Percentiles rank a stretch among this genome's conserved stretches.
phyloP scores from a whole-genome alignment of 2,888 invertebrate species.

The Litoditis marina region DNA sequence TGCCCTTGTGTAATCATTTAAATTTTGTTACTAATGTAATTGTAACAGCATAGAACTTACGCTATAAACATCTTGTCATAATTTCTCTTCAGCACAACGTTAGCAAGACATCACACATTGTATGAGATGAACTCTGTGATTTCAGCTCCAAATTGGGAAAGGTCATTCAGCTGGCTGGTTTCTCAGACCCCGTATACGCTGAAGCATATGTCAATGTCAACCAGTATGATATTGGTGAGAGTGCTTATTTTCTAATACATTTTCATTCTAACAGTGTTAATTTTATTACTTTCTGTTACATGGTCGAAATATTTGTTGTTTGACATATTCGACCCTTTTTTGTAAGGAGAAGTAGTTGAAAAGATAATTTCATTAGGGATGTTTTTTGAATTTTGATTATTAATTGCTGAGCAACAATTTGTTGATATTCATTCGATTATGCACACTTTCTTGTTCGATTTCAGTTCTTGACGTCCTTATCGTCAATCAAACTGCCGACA shows the following conservation, averaged over 20 bases:
- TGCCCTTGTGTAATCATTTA: no score
- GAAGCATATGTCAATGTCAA: slow-evolving; percentile 99
- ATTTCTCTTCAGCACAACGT: no score
- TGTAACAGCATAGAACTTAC: no score
- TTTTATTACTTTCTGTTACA: not conserved
- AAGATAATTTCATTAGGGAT: no score
- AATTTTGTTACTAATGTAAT: no score
- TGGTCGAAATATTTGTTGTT: not conserved
- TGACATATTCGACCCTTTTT: not conserved
- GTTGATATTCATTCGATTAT: not conserved
- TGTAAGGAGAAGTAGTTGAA: no score
- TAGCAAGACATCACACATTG: no score
- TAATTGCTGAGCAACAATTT: not conserved
- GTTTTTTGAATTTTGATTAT: no score
- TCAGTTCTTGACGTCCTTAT: slow-evolving; percentile 88
- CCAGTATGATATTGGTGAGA: slow-evolving; percentile 67
- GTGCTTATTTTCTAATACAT: not conserved
- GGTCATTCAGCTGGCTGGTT: slow-evolving; percentile 91
- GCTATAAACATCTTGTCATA: no score
- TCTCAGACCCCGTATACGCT: slow-evolving; percentile 98
- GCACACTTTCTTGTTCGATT: no score
- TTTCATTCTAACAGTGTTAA: not conserved
- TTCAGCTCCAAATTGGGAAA: slow-evolving; percentile 41
- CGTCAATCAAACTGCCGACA: slow-evolving; percentile 96
- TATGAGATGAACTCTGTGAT: not conserved